Evolutionary conservation across 2,888 invertebrate genomes (phyloP), one percentile per base, ranked within the genome.

Genomic region (Beris morrisii): DNA sequence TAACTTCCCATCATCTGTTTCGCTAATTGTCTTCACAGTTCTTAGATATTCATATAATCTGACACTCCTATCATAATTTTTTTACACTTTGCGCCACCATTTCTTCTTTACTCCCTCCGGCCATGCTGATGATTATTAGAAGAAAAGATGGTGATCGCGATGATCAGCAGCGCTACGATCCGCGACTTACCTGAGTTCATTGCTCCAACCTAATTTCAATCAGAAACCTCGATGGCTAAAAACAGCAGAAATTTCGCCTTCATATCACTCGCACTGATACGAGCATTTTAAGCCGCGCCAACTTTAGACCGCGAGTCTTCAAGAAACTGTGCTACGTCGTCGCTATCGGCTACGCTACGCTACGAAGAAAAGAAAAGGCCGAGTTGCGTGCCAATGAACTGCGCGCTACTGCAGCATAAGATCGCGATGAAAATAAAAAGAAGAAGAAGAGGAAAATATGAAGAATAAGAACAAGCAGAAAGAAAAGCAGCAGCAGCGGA

Each of bases 131-230:
- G 38, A 5, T 5, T 7, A 5, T 38, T 38, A 38, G 38, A 7
- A 9, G 38, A 38, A 38, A 38, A 38, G 38, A 9, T 9, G 7
- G 38, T 9, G 9, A 38, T 38, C 38, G 38, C 38, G 9, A 5
- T 38, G 38, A 38, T 38, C 38, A 22, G 22, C 22, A 22, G 22
- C 22, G 22, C 22, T 22, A 22, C 38, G 38, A 38, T 38, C 38
- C 38, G 22, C 22, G 38, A 38, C 38, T 38, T 9, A 38, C 38
- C 38, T 38, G 56, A 65, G 65, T 65, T 65, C 65, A 56, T 65
- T 65, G 65, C 55, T 65, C 65, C 56, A 65, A 65, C 65, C 65
- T 15, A 65, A 56, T 56, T 65, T 56, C 56, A 15, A 46, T 48
- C 43, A 28, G 32, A 44, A 32, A 50, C 50, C n/a, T 32, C 11